phyloP scores from a whole-genome alignment of 2,888 invertebrate species.

The Girardia tigrina region DNA sequence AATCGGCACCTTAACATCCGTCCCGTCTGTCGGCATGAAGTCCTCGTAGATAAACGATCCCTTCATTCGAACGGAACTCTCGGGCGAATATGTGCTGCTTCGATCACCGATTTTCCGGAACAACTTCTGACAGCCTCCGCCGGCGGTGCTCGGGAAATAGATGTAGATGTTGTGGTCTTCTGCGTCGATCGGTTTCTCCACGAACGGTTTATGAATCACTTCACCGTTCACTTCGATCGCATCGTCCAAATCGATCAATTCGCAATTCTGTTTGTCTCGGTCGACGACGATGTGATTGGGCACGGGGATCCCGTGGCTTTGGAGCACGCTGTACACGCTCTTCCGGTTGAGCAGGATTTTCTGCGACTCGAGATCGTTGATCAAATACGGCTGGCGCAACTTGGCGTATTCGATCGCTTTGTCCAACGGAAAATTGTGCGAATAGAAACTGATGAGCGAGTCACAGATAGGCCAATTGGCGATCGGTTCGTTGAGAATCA shows the following conservation, averaged over 20 bases:
- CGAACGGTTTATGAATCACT: slow-evolving; percentile 85
- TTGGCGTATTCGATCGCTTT: slow-evolving; percentile 92
- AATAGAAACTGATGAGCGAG: slow-evolving; percentile 92
- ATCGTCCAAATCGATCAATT: slow-evolving; percentile 37
- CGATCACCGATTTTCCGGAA: slow-evolving; percentile 72
- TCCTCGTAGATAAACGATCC: slow-evolving; percentile 99
- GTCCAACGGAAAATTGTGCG: slow-evolving; percentile 90
- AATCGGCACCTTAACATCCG: slow-evolving; percentile 63
- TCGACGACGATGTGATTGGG: slow-evolving; percentile 91
- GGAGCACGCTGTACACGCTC: slow-evolving; percentile 43
- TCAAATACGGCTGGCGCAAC: slow-evolving; percentile 79
- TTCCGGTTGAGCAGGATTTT: slow-evolving; percentile 75
- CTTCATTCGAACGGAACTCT: slow-evolving; percentile 72
- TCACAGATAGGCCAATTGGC: slow-evolving; percentile 96
- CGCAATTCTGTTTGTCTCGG: slow-evolving; percentile 57
- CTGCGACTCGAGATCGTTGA: slow-evolving; percentile 95
- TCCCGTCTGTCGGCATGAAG: slow-evolving; percentile 98
- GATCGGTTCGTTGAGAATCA: slow-evolving; percentile 82
- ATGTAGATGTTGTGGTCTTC: slow-evolving; percentile 99
- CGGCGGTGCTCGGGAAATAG: slow-evolving; percentile 94
- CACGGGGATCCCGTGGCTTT: slow-evolving; percentile 85
- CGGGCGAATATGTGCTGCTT: slow-evolving; percentile 85
- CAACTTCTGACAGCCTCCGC: slow-evolving; percentile 83
- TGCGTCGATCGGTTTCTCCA: slow-evolving; percentile 95
- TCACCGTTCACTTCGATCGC: slow-evolving; percentile 57